Percentiles rank a stretch among this genome's conserved stretches.
These are phyloP conservation scores for Triplophysa siluroides DNA, from an alignment of 2,113 vertebrate species.

Conservation along the genomic window DNA sequence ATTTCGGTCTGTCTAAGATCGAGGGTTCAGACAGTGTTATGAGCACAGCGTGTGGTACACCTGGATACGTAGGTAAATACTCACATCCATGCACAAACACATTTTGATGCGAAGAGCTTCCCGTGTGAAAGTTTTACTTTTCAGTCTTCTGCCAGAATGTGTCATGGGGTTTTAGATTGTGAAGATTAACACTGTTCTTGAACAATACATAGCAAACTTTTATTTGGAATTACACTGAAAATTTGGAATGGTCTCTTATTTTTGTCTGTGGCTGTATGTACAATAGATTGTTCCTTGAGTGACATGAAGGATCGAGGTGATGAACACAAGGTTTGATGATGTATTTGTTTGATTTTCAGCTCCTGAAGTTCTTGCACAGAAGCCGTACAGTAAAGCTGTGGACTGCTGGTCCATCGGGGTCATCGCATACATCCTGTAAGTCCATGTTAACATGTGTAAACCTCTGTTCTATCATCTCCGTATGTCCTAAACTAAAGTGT, in stretches of 20 bases:
- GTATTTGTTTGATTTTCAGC: constrained; percentile 68
- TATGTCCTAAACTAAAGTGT: neutral
- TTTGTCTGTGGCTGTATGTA: neutral
- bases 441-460: constrained; percentile 34
- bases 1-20: constrained; percentile 96
- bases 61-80: constrained; percentile 90
- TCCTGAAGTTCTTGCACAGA: constrained; percentile 95
- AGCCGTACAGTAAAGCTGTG: constrained; percentile 97
- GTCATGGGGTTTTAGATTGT: too few relatives aligned
- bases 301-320: too few relatives aligned
- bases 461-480: neutral
- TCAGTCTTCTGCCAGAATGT: too few relatives aligned
- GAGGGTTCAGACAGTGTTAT: constrained; percentile 91
- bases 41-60: constrained; percentile 94
- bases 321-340: constrained; percentile 13
- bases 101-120: neutral
- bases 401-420: constrained; percentile 99
- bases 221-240: too few relatives aligned
- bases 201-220: too few relatives aligned
- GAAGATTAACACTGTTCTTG: too few relatives aligned
- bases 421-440: constrained; percentile 95
- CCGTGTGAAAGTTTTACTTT: too few relatives aligned
- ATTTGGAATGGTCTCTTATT: too few relatives aligned
- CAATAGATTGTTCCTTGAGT: too few relatives aligned
- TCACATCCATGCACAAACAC: neutral